These are phyloP conservation scores for Doryteuthis pealeii DNA, from an alignment of 1,140 invertebrate genomes.

Conservation along the genomic window DNA sequence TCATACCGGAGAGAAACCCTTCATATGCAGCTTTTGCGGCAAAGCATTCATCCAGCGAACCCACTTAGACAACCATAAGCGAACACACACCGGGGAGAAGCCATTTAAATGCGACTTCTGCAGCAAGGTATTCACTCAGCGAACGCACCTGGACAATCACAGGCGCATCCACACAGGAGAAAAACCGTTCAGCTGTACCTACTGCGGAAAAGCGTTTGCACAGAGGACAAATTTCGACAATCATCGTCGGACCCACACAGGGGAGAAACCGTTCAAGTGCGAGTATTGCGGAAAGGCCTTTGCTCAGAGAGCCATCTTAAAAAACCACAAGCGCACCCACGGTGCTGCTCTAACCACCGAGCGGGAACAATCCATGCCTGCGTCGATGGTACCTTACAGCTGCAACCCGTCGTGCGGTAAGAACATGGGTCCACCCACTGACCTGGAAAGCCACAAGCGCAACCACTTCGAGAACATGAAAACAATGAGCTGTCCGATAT, in stretches of 20 bases:
- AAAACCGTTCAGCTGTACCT: slow-evolving; percentile 53
- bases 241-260: slow-evolving; percentile 56
- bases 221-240: slow-evolving; percentile 41
- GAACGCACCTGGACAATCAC: slow-evolving; percentile 42
- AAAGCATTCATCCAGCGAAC: slow-evolving; percentile 96
- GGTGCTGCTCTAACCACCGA: slow-evolving; percentile 46
- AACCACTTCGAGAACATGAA: background rate
- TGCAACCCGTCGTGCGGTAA: background rate
- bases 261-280: slow-evolving; percentile 53
- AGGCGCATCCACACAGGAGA: slow-evolving; percentile 57
- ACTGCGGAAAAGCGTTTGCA: slow-evolving; percentile 49
- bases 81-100: slow-evolving; percentile 92
- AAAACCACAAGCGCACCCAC: slow-evolving; percentile 52
- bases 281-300: slow-evolving; percentile 49
- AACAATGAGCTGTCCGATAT: slow-evolving; percentile 33
- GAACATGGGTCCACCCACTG: background rate
- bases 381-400: background rate
- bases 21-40: slow-evolving; percentile 95
- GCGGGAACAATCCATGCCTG: slow-evolving; percentile 28
- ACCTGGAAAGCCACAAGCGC: background rate
- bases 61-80: slow-evolving; percentile 96
- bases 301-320: slow-evolving; percentile 14
- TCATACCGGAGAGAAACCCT: slow-evolving; percentile 98
- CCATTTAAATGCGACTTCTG: slow-evolving; percentile 92
- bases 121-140: slow-evolving; percentile 46